These are phyloP conservation scores for Heliconius ismenius DNA, from an alignment of 2,888 invertebrate species.

Conservation along the genomic window DNA sequence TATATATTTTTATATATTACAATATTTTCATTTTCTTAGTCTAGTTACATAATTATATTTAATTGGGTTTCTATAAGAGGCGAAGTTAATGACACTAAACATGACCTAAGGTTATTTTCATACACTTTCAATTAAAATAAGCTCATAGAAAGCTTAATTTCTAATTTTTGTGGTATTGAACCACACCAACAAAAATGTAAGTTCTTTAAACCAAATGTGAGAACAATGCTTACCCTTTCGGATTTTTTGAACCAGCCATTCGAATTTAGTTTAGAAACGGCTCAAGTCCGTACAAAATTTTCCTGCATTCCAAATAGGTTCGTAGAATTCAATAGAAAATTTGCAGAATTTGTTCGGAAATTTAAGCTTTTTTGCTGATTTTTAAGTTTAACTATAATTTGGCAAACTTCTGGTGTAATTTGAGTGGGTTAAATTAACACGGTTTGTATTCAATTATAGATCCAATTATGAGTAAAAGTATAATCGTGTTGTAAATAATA, in stretches of 20 bases:
- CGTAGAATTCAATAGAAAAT: background rate
- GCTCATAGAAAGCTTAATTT: background rate
- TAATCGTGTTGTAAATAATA: background rate
- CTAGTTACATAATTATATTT: too few relatives aligned
- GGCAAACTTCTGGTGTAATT: background rate
- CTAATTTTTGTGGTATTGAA: too few relatives aligned
- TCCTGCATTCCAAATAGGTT: background rate
- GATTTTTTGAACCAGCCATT: background rate
- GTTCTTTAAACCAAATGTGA: background rate
- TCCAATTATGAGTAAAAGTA: background rate
- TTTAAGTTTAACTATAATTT: background rate
- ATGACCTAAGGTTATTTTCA: background rate
- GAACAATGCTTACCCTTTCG: background rate
- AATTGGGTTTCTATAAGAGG: too few relatives aligned
- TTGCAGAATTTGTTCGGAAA: background rate
- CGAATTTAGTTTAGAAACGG: background rate
- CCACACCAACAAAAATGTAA: background rate
- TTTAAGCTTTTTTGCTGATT: background rate
- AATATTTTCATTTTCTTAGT: too few relatives aligned
- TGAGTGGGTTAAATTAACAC: background rate
- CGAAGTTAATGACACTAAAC: background rate
- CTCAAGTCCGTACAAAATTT: conserved; percentile 3
- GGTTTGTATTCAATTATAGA: background rate
- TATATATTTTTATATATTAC: too few relatives aligned
- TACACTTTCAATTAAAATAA: background rate